phyloP scores from a whole-genome alignment of 2,113 vertebrate species.

The Myotis yumanensis region DNA sequence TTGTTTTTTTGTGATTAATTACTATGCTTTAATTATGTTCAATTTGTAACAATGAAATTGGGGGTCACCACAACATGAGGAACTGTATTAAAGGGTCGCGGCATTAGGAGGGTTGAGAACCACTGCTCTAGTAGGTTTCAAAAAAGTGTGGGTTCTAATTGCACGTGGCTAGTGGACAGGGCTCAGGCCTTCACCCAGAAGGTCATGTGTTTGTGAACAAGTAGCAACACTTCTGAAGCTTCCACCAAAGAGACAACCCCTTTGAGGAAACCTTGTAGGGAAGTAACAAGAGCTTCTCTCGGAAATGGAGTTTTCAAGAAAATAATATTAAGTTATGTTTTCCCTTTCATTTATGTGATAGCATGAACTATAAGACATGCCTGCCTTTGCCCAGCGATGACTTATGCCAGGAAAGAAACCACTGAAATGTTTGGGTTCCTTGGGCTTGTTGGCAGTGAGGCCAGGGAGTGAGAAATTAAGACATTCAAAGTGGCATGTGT shows the following conservation, averaged over 20 bases:
- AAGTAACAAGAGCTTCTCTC: not conserved
- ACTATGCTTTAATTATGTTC: too few relatives aligned
- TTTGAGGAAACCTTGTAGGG: not conserved
- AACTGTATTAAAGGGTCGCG: too few relatives aligned
- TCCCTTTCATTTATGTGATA: conserved; percentile 18
- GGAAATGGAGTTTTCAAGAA: not conserved
- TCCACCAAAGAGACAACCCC: not conserved
- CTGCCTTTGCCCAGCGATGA: not conserved
- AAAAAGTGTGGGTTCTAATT: not conserved
- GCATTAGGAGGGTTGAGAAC: too few relatives aligned
- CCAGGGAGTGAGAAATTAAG: not conserved
- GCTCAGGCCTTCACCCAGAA: not conserved
- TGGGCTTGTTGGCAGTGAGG: not conserved
- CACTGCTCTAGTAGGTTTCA: not conserved
- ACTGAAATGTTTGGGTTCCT: not conserved
- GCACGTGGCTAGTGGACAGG: not conserved
- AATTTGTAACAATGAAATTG: too few relatives aligned
- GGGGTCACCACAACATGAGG: too few relatives aligned
- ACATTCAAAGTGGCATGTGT: not conserved
- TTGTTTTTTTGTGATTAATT: too few relatives aligned
- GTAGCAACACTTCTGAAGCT: not conserved
- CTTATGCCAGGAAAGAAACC: not conserved
- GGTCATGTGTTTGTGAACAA: not conserved
- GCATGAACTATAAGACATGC: not conserved
- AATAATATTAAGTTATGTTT: conserved; percentile 13